Percentiles rank a stretch among this genome's conserved stretches.
phyloP scores from a whole-genome alignment of 2,797 vertebrate species.

The Sylvia borin region DNA sequence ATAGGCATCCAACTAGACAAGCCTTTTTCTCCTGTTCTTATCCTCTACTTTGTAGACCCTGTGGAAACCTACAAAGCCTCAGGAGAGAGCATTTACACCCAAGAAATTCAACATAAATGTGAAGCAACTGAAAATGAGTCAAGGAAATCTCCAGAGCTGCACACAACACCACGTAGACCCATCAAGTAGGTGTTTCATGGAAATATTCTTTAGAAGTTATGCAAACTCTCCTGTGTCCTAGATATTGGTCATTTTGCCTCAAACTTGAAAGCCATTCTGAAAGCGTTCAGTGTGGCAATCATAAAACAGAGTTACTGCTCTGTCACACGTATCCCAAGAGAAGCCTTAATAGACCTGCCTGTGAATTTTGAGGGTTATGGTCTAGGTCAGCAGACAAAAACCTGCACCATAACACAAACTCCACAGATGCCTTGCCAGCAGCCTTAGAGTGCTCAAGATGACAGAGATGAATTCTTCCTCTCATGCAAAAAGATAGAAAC shows the following conservation, averaged over 20 bases:
- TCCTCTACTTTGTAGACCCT: background rate
- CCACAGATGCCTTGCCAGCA: background rate
- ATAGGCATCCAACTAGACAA: background rate
- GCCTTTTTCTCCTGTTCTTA: background rate
- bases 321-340: background rate
- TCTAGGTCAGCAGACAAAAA: background rate
- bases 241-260: background rate
- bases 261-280: background rate
- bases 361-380: background rate
- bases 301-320: background rate
- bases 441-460: background rate
- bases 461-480: slow-evolving; percentile 25
- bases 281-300: background rate
- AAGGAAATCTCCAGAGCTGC: background rate
- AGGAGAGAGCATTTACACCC: background rate
- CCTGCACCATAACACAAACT: background rate
- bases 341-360: background rate
- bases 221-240: background rate
- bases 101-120: background rate
- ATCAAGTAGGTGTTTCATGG: background rate
- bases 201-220: background rate
- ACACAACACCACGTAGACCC: rapidly evolving
- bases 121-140: background rate
- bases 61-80: background rate
- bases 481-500: slow-evolving; percentile 29